phyloP scores from a whole-genome alignment of 2,797 vertebrate species.

The Silurus lanzhouensis region DNA sequence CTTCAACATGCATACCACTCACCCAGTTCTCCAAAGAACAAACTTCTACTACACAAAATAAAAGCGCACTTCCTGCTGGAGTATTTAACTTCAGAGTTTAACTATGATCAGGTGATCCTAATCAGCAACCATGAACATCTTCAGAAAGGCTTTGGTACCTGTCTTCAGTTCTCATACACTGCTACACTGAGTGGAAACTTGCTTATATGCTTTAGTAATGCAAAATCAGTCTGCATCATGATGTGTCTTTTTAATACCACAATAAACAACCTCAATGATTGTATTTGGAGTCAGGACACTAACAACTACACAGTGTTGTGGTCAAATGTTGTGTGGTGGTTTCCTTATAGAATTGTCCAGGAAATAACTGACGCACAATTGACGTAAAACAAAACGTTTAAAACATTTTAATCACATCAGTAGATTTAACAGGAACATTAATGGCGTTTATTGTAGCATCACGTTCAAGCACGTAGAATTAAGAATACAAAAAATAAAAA shows the following conservation, averaged over 20 bases:
- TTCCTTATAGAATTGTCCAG: not conserved
- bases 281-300: not conserved
- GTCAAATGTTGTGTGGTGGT: not conserved
- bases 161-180: not conserved
- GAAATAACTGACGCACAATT: not conserved
- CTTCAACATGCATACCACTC: not conserved
- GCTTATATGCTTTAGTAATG: not conserved
- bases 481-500: not conserved
- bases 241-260: not conserved
- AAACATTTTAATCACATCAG: not conserved
- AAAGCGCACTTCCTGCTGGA: not conserved
- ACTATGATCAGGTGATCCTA: constrained; percentile 40
- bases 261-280: not conserved
- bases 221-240: not conserved
- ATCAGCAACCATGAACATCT: not conserved
- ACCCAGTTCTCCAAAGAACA: not conserved
- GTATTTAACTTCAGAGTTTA: constrained; percentile 24
- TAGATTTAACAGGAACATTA: not conserved
- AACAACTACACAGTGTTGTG: no score
- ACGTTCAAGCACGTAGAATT: not conserved
- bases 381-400: not conserved
- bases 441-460: not conserved
- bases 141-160: not conserved
- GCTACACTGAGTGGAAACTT: not conserved
- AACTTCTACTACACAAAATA: not conserved